Base-by-base conservation (phyloP, 2,113 vertebrate genomes). In the Micronycteris hirsuta region DNA sequence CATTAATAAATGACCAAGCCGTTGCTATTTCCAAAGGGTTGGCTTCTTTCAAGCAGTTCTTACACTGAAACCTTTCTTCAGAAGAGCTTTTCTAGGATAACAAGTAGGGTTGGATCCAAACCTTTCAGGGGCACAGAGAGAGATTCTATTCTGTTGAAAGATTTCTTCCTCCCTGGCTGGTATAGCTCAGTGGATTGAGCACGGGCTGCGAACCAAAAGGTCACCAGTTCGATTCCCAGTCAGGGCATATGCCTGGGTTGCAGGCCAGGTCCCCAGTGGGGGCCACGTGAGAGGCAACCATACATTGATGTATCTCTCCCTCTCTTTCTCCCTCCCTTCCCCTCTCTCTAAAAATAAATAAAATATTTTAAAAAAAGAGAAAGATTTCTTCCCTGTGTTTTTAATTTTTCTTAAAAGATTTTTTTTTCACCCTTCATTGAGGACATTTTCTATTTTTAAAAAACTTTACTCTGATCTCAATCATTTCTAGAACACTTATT, bases 1-100 rank as follows among this genome's bases (percentile, higher is more conserved):
- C 98, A 65, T 98, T 98, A 98, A 98, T 98, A 98, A 98, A 98
- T 98, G 97, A 96, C 98, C 43, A 45, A 94, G 96, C 89, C 94
- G 0, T 91, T 97, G 95, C 97, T 81, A 6, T 95, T 98, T 97
- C 97, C 94, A 98, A 97, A 82, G 95, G 56, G 92, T 96, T 98
- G 97, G 97, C 96, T 98, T 98, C 96, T 97, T 98, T 98, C 91
- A 97, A 74, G 87, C 87, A 76, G 65, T 82, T 87, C 96, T 97
- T 98, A 98, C 96, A 96, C 96, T 97, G 98, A 95, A 96, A 93
- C 92, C 92, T 98, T 98, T 98, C 97, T 98, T 98, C 93, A 95
- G 94, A 86, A 97, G 86, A 82, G 94, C 95, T 97, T 98, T 97
- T 97, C 97, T 97, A 58, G 76, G 95, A 96, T 98, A 97, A 98